Evolutionary conservation across 2,797 vertebrate genomes (phyloP).

Genomic region (Prionace glauca): DNA sequence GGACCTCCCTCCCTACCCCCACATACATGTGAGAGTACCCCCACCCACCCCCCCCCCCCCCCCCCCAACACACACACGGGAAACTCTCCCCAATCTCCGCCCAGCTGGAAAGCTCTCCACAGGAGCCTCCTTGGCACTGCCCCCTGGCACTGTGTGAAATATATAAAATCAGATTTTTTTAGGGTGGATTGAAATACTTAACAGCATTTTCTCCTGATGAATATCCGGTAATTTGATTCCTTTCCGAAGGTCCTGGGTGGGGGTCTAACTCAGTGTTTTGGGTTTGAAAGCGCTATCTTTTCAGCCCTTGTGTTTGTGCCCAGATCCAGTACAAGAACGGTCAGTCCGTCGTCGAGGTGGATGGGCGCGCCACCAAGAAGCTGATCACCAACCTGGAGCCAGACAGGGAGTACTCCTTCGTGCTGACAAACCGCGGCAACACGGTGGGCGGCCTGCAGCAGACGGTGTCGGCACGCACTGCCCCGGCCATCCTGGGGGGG

Average conservation of each 20-base stretch:
- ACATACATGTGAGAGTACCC: no score
- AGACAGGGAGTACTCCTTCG: constrained; percentile 84
- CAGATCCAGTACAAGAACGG: constrained; percentile 84
- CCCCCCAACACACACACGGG: no score
- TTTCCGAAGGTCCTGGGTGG: not conserved
- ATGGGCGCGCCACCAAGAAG: constrained; percentile 77
- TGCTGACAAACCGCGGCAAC: constrained; percentile 77
- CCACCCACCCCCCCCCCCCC: no score
- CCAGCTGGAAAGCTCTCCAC: no score
- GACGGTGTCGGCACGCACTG: constrained; percentile 75
- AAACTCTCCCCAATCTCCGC: no score
- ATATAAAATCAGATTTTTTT: not conserved
- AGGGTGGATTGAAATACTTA: not conserved
- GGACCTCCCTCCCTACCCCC: no score
- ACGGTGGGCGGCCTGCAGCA: constrained; percentile 77
- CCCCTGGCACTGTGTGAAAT: not conserved
- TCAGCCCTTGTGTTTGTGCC: not conserved
- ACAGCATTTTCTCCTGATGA: not conserved
- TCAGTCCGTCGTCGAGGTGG: constrained; percentile 75
- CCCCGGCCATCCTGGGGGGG: constrained; percentile 70
- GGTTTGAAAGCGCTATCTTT: not conserved
- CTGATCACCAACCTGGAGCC: constrained; percentile 78
- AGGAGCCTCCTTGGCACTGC: no score
- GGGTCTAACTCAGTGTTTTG: not conserved
- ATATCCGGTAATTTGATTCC: not conserved